Evolutionary conservation across 2,113 vertebrate species (phyloP).

Genomic region (Lepidothrix coronata): DNA sequence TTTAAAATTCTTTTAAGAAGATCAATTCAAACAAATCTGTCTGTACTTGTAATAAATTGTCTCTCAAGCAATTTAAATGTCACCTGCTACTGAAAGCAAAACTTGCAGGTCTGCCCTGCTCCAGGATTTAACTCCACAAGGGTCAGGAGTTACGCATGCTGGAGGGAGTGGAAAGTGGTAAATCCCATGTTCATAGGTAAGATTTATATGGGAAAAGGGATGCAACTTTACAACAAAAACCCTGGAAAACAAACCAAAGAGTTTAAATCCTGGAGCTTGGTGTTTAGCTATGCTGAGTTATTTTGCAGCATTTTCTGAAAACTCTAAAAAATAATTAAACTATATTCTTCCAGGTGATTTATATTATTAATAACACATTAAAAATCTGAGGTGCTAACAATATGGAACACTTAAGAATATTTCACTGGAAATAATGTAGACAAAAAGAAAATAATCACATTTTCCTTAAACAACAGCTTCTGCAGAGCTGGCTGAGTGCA

Average conservation of each 20-base stretch:
- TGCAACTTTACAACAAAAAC: slow-evolving; percentile 56
- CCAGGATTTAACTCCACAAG: slow-evolving; percentile 65
- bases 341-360: not conserved
- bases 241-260: slow-evolving; percentile 26
- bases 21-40: slow-evolving; percentile 52
- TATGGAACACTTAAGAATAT: not conserved
- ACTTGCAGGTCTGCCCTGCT: slow-evolving; percentile 30
- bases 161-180: slow-evolving; percentile 29
- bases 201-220: slow-evolving; percentile 33
- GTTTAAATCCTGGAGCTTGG: slow-evolving; percentile 62
- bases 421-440: not conserved
- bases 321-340: not conserved
- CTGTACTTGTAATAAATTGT: slow-evolving; percentile 29
- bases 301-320: not conserved
- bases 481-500: not conserved
- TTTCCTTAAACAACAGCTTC: not conserved
- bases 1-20: not conserved
- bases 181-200: not conserved
- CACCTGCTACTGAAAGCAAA: slow-evolving; percentile 37
- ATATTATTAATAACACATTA: not conserved
- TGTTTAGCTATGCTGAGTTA: not conserved
- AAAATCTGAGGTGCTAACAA: not conserved
- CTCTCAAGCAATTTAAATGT: slow-evolving; percentile 21
- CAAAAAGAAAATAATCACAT: not conserved
- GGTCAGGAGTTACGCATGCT: slow-evolving; percentile 46